These are phyloP conservation scores for Hylyphantes graminicola DNA, from an alignment of 1,140 invertebrate genomes.

Conservation along the genomic window DNA sequence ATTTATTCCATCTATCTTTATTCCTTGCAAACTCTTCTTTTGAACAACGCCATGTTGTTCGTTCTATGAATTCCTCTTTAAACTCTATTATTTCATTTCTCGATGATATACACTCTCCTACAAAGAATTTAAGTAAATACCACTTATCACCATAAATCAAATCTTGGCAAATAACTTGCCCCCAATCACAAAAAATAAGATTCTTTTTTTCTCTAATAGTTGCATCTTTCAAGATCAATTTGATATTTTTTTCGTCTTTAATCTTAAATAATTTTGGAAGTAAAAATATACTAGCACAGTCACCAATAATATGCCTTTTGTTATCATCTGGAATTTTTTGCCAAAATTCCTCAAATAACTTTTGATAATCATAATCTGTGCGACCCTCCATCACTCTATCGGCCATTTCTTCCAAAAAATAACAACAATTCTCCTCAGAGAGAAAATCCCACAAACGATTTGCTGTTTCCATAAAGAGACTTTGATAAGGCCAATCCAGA, in stretches of 20 bases:
- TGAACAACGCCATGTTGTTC: background rate
- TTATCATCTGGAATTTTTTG: conserved; percentile 19
- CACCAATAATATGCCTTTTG: conserved; percentile 45
- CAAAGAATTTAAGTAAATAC: conserved; percentile 38
- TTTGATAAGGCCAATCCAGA: conserved; percentile 37
- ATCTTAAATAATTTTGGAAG: conserved; percentile 27
- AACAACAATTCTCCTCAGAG: conserved; percentile 28
- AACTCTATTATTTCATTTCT: conserved; percentile 22
- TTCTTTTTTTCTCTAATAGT: conserved; percentile 32
- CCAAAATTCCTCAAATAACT: conserved; percentile 51
- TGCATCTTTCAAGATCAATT: conserved; percentile 33
- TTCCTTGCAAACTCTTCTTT: conserved; percentile 4
- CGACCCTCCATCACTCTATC: conserved; percentile 29
- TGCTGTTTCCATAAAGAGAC: conserved; percentile 50
- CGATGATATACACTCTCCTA: conserved; percentile 34
- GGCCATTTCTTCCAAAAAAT: conserved; percentile 16
- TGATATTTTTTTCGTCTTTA: conserved; percentile 31
- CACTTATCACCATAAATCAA: conserved; percentile 21
- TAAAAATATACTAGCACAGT: conserved; percentile 14
- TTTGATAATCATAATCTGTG: conserved; percentile 53
- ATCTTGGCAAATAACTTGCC: conserved; percentile 24
- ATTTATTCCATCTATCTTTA: conserved; percentile 21
- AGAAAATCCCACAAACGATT: conserved; percentile 47
- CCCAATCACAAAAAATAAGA: conserved; percentile 26
- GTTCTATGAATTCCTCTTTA: conserved; percentile 40